These are phyloP conservation scores for Arrhamphus sclerolepis DNA, from an alignment of 2,797 vertebrate genomes.

Conservation along the genomic window DNA sequence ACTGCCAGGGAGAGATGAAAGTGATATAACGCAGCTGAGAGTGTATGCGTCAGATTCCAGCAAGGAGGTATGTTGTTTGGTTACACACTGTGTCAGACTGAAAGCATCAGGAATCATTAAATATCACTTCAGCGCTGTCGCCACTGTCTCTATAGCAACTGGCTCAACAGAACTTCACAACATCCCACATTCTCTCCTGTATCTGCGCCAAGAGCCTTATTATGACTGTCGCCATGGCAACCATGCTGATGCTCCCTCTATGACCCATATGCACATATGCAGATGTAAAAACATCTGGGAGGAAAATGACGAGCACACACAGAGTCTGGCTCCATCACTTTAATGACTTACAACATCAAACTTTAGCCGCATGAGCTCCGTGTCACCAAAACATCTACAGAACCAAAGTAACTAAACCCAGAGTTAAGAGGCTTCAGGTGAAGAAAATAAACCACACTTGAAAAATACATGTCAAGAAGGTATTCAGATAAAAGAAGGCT, in stretches of 20 bases:
- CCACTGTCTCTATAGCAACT: constrained; percentile 67
- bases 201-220: constrained; percentile 59
- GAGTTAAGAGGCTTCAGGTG: not conserved
- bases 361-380: not conserved
- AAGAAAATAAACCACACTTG: not conserved
- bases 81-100: constrained; percentile 55
- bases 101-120: constrained; percentile 65
- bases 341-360: not conserved
- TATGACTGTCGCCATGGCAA: constrained; percentile 76
- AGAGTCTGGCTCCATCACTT: not conserved
- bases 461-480: not conserved
- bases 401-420: not conserved
- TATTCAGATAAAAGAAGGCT: no score
- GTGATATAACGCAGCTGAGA: constrained; percentile 19
- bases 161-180: constrained; percentile 69
- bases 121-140: constrained; percentile 54
- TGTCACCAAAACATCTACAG: not conserved
- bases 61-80: constrained; percentile 53
- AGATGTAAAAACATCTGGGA: constrained; percentile 18
- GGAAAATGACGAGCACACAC: constrained; percentile 10
- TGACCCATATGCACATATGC: not conserved
- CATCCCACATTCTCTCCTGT: constrained; percentile 45
- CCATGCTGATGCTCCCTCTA: constrained; percentile 36
- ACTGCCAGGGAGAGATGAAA: not conserved
- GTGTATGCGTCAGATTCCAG: constrained; percentile 15